Percentiles rank a stretch among this genome's conserved stretches.
phyloP scores from a whole-genome alignment of 23 tunicate species.

The Trididemnum nubilum region DNA sequence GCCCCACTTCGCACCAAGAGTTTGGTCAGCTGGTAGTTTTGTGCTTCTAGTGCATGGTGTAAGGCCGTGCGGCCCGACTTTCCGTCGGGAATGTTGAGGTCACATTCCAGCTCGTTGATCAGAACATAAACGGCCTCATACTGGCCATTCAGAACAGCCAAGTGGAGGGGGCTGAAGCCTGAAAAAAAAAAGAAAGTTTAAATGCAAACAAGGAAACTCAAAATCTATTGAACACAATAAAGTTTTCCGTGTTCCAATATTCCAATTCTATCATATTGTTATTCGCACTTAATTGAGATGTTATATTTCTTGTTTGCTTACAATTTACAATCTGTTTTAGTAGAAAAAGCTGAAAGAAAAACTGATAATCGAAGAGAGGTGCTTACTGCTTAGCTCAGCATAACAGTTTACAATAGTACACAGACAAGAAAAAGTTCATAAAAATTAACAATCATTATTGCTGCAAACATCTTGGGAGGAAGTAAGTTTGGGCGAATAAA shows the following conservation, averaged over 20 bases:
- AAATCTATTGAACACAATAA: too few species aligned
- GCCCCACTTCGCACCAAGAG: conserved; percentile 35
- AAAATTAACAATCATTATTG: too few species aligned
- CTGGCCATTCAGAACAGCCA: conserved; percentile 63
- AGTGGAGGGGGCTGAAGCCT: conserved; percentile 70
- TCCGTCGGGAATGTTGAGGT: conserved; percentile 50
- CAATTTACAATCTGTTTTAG: too few species aligned
- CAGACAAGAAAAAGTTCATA: too few species aligned
- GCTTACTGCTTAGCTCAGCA: too few species aligned
- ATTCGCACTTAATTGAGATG: too few species aligned
- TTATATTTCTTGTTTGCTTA: too few species aligned
- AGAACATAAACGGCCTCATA: conserved; percentile 35
- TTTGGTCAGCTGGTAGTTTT: conserved; percentile 23
- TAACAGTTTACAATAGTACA: too few species aligned
- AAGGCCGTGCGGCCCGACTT: conserved; percentile 84
- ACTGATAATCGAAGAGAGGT: neutral
- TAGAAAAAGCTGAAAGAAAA: neutral
- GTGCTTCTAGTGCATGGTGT: conserved; percentile 78
- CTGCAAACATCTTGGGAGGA: too few species aligned
- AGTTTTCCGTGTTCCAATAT: too few species aligned
- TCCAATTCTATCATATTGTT: too few species aligned
- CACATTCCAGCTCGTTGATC: conserved; percentile 31
- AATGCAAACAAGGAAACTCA: neutral
- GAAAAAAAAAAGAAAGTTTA: conserved; percentile 2
- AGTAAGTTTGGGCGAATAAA: neutral